phyloP scores from a whole-genome alignment of 2,797 vertebrate species.

The Botia almorhae region DNA sequence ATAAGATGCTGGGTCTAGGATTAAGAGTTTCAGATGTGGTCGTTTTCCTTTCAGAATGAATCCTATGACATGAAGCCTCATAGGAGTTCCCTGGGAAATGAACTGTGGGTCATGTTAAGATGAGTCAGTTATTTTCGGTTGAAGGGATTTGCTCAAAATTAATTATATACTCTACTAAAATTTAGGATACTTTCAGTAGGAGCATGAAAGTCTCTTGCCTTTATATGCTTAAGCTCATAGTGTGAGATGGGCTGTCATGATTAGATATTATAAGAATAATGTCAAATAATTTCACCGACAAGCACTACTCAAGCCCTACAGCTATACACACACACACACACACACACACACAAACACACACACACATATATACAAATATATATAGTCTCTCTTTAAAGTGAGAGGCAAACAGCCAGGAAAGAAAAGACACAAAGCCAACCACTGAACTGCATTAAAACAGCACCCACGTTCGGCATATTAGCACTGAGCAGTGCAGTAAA shows the following conservation, averaged over 20 bases:
- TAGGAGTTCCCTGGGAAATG: slow-evolving; percentile 13
- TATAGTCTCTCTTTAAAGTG: neutral
- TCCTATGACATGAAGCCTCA: neutral
- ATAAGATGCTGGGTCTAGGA: too few species aligned
- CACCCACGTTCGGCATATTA: slow-evolving; percentile 50
- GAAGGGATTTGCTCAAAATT: slow-evolving; percentile 35
- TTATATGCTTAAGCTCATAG: neutral
- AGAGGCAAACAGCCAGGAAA: slow-evolving; percentile 1
- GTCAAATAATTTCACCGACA: too few species aligned
- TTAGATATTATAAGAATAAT: neutral
- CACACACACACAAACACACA: too few species aligned
- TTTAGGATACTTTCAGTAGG: slow-evolving; percentile 1
- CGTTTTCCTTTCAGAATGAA: neutral
- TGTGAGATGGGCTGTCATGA: neutral
- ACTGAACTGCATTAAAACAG: slow-evolving; percentile 42
- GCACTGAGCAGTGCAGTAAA: slow-evolving; percentile 44
- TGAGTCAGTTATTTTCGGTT: slow-evolving; percentile 22
- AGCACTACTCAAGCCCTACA: too few species aligned
- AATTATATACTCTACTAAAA: slow-evolving; percentile 33
- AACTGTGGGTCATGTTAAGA: neutral
- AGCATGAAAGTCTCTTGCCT: slow-evolving; percentile 19
- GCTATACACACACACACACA: too few species aligned
- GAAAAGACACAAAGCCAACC: slow-evolving; percentile 25
- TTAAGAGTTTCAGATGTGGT: neutral
- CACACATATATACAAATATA: neutral